Evolutionary conservation across 2,888 invertebrate genomes (phyloP), one percentile per base, ranked within the genome.

Genomic region (Philonicus albiceps): DNA sequence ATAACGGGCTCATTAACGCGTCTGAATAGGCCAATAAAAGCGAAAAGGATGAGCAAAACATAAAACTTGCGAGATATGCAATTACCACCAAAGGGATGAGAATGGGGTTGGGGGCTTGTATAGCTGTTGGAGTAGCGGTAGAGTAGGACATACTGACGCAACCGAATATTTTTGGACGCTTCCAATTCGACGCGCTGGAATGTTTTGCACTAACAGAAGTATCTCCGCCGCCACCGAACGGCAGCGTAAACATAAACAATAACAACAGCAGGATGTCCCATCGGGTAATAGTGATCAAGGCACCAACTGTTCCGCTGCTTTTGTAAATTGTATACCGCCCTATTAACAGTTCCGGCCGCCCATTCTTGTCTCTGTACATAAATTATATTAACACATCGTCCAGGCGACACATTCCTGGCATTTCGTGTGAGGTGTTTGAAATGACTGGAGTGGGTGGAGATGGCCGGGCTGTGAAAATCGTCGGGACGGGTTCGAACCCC

Each of bases 321-420:
- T 83, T 64, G 81, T 64, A 83, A 37, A 83, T 55, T 83, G 64
- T 64, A 83, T 43, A 64, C 81, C 81, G 49, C 81, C 81, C 81
- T 64, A 83, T 83, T 83, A 83, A 78, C 78, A 83, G 81, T 64
- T 31, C 81, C 81, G 34, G 80, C 30, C 81, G 31, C 64, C 81
- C 81, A 55, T 55, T 37, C 81, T 64, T 64, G 81, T 49, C 64
- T 30, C 30, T 75, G 49, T 85, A 53, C 75, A 85, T 85, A 85
- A 85, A 74, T 85, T 85, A 85, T 85, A 75, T 85, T 85, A 85
- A 85, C 85, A 85, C 85, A 75, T 85, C 74, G 85, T 43, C 74
- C 85, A 75, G 85, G 75, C 85, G 85, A 85, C 85, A 85, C 74
- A 85, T 74, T 85, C 85, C 85, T 85, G 85, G 84, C 84, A 84